Evolutionary conservation across 1,140 invertebrate genomes (phyloP).

Genomic region (Caenorhabditis brenneri): DNA sequence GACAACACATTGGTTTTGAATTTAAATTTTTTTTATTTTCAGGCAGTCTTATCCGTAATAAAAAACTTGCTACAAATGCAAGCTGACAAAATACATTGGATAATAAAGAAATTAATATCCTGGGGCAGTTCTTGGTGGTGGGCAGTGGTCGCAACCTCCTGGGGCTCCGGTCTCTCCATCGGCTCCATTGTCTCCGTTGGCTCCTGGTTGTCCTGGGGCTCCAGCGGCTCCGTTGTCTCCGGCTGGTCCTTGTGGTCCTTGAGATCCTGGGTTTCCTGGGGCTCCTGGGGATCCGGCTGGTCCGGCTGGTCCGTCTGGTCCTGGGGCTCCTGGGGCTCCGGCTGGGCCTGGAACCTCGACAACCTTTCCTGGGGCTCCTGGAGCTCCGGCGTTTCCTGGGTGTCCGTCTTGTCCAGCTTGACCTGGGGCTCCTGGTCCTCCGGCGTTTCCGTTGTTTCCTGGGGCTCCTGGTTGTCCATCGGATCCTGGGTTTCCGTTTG

Average conservation of each 20-base stretch:
- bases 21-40: conserved; percentile 19
- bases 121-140: conserved; percentile 49
- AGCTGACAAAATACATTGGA: conserved; percentile 31
- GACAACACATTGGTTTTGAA: background rate
- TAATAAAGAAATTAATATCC: conserved; percentile 47
- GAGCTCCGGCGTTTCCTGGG: conserved; percentile 50
- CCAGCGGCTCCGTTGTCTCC: conserved; percentile 52
- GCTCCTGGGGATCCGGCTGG: conserved; percentile 46
- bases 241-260: conserved; percentile 48
- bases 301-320: conserved; percentile 48
- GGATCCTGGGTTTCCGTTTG: conserved; percentile 48
- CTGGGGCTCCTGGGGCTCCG: conserved; percentile 49
- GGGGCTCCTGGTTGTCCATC: conserved; percentile 51
- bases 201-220: conserved; percentile 48
- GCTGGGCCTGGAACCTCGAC: conserved; percentile 45
- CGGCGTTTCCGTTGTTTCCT: conserved; percentile 46
- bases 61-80: conserved; percentile 23
- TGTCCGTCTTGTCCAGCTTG: conserved; percentile 47
- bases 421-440: conserved; percentile 42
- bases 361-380: conserved; percentile 49
- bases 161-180: conserved; percentile 52
- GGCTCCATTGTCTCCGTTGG: conserved; percentile 49
- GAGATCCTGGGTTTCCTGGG: conserved; percentile 44
- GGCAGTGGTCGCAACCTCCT: conserved; percentile 50
- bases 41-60: conserved; percentile 23